phyloP scores from a whole-genome alignment of 1,140 invertebrate genomes.

The Drosophila ercepeae region DNA sequence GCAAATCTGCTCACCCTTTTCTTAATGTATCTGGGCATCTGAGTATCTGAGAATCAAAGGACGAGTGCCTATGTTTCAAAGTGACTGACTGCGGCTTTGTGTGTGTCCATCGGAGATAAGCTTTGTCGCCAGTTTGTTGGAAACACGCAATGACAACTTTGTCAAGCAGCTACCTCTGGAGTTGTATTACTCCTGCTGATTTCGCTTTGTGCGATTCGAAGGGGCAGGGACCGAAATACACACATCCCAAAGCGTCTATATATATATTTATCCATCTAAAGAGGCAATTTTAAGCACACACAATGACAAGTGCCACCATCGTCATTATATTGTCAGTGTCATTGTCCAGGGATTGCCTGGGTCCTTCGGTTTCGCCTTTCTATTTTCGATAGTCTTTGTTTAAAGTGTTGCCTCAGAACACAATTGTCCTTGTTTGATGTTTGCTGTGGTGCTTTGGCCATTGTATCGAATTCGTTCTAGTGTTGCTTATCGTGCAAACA shows the following conservation, averaged over 20 bases:
- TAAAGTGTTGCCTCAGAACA: constrained; percentile 71
- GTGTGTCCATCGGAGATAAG: constrained; percentile 76
- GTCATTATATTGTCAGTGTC: constrained; percentile 40
- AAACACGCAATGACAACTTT: constrained; percentile 78
- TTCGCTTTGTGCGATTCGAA: constrained; percentile 50
- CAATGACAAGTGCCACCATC: constrained; percentile 59
- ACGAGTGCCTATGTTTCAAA: constrained; percentile 3
- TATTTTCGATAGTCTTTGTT: constrained; percentile 54
- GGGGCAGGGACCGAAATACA: constrained; percentile 17
- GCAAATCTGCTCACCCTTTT: constrained; percentile 44
- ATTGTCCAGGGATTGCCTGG: constrained; percentile 42
- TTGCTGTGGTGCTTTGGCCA: constrained; percentile 18
- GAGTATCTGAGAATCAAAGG: constrained; percentile 15
- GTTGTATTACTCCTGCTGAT: constrained; percentile 36
- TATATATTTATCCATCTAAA: constrained; percentile 10
- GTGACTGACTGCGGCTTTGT: constrained; percentile 57
- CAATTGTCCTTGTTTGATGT: constrained; percentile 58
- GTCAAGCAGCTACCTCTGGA: constrained; percentile 44
- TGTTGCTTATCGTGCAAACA: constrained; percentile 67
- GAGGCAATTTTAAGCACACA: constrained; percentile 58
- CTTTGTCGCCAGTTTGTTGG: constrained; percentile 69
- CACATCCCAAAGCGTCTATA: not conserved
- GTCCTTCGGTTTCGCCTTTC: constrained; percentile 6
- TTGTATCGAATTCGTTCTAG: constrained; percentile 33
- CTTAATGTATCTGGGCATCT: constrained; percentile 6